Evolutionary conservation across 1,140 invertebrate genomes (phyloP).

Genomic region (Diploscapter pachys): DNA sequence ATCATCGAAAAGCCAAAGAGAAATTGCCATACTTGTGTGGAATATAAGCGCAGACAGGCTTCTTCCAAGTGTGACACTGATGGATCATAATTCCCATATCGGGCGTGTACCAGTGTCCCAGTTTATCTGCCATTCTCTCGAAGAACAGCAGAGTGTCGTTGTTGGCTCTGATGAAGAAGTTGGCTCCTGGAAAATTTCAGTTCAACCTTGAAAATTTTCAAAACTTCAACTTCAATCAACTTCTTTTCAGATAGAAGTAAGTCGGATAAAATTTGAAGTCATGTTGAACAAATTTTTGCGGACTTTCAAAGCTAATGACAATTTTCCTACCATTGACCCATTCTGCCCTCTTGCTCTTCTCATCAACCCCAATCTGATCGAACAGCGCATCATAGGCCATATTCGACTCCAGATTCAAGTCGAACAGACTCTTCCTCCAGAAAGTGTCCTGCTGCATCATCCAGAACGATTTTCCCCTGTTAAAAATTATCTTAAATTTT

Average conservation of each 20-base stretch:
- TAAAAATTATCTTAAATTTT: not conserved
- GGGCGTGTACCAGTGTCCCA: conserved; percentile 55
- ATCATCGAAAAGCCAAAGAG: not conserved
- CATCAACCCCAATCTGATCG: conserved; percentile 53
- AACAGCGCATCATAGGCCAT: conserved; percentile 49
- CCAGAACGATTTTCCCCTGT: conserved; percentile 56
- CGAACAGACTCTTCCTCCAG: conserved; percentile 51
- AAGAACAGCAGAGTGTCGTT: conserved; percentile 55
- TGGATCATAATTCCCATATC: conserved; percentile 59
- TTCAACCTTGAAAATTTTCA: conserved; percentile 5
- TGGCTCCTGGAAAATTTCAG: conserved; percentile 45
- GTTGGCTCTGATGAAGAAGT: conserved; percentile 56
- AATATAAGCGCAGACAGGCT: conserved; percentile 49
- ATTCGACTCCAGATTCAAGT: conserved; percentile 49
- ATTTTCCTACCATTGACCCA: conserved; percentile 56
- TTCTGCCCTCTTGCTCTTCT: conserved; percentile 51
- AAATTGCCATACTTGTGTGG: conserved; percentile 46
- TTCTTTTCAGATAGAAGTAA: not conserved
- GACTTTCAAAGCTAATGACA: not conserved
- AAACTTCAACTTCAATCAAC: not conserved
- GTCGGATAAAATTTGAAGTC: no score
- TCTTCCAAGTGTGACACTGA: conserved; percentile 56
- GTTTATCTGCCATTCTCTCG: conserved; percentile 49
- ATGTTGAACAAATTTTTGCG: no score
- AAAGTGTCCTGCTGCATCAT: conserved; percentile 59